These are phyloP conservation scores for Apis florea DNA, from an alignment of 1,140 invertebrate genomes.

Conservation along the genomic window DNA sequence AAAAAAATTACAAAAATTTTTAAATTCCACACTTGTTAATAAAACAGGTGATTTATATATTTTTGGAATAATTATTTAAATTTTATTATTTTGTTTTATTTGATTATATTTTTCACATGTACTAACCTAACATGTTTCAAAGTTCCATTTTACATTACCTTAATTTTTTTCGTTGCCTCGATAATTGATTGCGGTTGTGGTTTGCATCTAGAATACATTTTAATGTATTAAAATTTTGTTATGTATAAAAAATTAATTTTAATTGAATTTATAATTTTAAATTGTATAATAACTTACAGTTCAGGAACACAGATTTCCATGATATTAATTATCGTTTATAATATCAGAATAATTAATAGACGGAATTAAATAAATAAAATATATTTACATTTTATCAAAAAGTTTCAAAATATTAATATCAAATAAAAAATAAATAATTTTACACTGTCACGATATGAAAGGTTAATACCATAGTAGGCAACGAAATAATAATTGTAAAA, in stretches of 20 bases:
- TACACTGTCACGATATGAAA: not conserved
- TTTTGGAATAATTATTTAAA: too few relatives aligned
- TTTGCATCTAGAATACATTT: slow-evolving; percentile 28
- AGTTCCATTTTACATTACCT: slow-evolving; percentile 59
- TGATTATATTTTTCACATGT: not conserved
- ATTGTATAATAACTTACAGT: not conserved
- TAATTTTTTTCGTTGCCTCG: slow-evolving; percentile 71
- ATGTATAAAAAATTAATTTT: not conserved
- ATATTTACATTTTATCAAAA: not conserved
- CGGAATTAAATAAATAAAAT: not conserved
- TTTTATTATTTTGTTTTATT: too few relatives aligned
- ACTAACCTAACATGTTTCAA: not conserved
- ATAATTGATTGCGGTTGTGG: slow-evolving; percentile 60
- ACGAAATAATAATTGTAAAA: not conserved
- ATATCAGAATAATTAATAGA: not conserved
- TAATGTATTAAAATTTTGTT: not conserved
- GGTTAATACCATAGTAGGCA: not conserved
- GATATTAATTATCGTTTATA: not conserved
- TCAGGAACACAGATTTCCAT: not conserved
- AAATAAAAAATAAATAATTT: not conserved
- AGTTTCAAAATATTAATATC: not conserved
- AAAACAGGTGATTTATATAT: too few relatives aligned
- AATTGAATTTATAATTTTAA: not conserved
- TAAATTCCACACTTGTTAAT: too few relatives aligned
- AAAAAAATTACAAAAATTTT: too few relatives aligned